Conservation (phyloP, 2,888 invertebrate genomes). For the Tipula confusa region DNA sequence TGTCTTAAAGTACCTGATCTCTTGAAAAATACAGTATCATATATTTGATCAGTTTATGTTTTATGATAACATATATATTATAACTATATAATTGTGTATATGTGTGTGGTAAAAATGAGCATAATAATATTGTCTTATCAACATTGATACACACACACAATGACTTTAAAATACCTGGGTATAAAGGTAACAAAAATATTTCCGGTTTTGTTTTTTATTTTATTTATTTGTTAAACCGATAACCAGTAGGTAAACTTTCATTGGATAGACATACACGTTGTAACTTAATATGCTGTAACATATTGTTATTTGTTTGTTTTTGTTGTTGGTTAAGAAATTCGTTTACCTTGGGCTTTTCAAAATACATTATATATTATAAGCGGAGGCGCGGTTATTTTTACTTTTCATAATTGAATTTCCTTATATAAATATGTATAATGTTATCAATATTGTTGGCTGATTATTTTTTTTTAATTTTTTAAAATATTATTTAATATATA, state of each 20-base stretch:
- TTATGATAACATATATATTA: neutral
- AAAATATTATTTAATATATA: too few species aligned
- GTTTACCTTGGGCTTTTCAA: neutral
- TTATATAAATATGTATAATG: neutral
- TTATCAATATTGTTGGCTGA: neutral
- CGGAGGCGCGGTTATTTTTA: neutral
- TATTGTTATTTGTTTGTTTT: neutral
- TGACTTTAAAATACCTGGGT: neutral
- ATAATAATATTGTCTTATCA: neutral
- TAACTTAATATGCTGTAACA: neutral
- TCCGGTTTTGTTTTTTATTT: slow-evolving; percentile 3
- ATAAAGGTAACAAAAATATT: neutral
- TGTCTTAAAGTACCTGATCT: slow-evolving; percentile 15
- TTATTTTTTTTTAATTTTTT: too few species aligned
- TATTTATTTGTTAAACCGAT: neutral
- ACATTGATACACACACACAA: too few species aligned
- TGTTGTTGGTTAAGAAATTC: neutral
- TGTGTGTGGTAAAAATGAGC: neutral
- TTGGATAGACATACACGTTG: neutral
- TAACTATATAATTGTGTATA: neutral
- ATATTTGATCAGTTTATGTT: neutral
- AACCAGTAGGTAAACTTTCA: slow-evolving; percentile 25
- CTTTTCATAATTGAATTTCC: neutral
- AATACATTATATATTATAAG: neutral
- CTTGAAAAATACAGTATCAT: neutral